phyloP scores from a whole-genome alignment of 2,113 vertebrate species.

The Thalassarche chlororhynchos region DNA sequence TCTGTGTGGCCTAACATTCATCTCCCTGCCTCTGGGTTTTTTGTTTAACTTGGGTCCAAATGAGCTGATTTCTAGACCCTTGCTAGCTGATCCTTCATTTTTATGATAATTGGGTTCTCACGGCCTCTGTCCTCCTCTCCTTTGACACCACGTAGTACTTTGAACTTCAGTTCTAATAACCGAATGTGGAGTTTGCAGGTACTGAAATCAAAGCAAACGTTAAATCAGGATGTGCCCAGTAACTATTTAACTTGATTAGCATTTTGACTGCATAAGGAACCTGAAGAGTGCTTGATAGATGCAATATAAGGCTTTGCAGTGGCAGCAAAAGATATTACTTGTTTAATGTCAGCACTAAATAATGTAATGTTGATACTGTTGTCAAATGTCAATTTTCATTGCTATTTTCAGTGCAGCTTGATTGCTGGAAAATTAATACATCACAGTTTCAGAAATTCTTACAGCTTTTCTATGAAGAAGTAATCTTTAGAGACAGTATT shows the following conservation, averaged over 20 bases:
- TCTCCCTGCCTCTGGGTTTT: neutral
- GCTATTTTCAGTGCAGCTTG: slow-evolving; percentile 8
- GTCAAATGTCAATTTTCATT: slow-evolving; percentile 61
- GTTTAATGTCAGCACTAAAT: slow-evolving; percentile 59
- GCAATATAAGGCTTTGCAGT: neutral
- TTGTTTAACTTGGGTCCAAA: neutral
- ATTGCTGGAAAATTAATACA: slow-evolving; percentile 45
- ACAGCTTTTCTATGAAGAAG: neutral
- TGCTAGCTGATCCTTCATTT: neutral
- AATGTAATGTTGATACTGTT: slow-evolving; percentile 20
- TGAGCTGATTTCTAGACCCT: neutral
- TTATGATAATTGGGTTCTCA: neutral
- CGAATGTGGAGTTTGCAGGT: neutral
- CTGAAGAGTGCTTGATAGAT: neutral
- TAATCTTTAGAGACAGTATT: neutral
- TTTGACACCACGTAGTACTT: neutral
- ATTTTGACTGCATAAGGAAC: slow-evolving; percentile 15
- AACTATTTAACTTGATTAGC: slow-evolving; percentile 34
- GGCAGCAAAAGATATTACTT: slow-evolving; percentile 35
- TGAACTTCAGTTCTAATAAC: neutral
- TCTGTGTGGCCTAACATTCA: neutral
- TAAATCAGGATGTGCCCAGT: neutral
- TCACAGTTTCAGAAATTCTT: neutral
- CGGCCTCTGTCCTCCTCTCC: neutral
- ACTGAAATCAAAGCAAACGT: neutral